A percentile compares a stretch with the other conserved stretches of the same genome.
phyloP scores from a whole-genome alignment of 2,113 vertebrate species.

The Sinosuthora webbiana region DNA sequence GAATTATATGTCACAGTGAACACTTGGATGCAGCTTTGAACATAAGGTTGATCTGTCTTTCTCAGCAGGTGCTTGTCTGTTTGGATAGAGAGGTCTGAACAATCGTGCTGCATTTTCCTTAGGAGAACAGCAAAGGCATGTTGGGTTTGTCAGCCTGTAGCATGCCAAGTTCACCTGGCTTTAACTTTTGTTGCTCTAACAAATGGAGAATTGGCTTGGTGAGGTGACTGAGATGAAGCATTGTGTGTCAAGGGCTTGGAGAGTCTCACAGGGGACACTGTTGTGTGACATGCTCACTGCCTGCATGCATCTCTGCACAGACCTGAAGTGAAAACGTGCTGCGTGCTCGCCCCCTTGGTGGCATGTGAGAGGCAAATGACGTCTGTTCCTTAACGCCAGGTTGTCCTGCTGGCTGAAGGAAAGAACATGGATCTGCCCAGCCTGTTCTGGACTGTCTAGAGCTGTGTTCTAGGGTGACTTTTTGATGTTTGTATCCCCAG shows the following conservation, averaged over 20 bases:
- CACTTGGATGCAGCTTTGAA: background rate
- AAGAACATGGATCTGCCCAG: background rate
- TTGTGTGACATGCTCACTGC: background rate
- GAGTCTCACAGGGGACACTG: background rate
- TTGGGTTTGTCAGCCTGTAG: background rate
- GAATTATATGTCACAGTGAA: background rate
- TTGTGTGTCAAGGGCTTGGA: background rate
- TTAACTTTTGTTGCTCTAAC: background rate
- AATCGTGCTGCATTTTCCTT: background rate
- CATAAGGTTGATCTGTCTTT: background rate
- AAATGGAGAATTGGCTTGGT: background rate
- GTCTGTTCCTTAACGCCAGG: background rate
- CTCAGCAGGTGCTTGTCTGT: background rate
- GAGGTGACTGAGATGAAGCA: background rate
- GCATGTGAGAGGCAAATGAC: background rate
- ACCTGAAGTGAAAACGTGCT: background rate
- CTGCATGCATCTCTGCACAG: background rate
- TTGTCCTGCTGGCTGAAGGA: background rate
- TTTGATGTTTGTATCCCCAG: too few species aligned
- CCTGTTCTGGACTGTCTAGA: background rate
- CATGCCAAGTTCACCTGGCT: background rate
- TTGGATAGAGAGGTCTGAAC: background rate
- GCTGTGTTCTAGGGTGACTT: too few species aligned
- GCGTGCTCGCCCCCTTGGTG: accelerated
- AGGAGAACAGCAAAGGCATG: background rate